Percentiles rank a stretch among this genome's conserved stretches.
These are phyloP conservation scores for Mormyrus hasselquistii DNA, from an alignment of 2,797 vertebrate species.

Conservation along the genomic window DNA sequence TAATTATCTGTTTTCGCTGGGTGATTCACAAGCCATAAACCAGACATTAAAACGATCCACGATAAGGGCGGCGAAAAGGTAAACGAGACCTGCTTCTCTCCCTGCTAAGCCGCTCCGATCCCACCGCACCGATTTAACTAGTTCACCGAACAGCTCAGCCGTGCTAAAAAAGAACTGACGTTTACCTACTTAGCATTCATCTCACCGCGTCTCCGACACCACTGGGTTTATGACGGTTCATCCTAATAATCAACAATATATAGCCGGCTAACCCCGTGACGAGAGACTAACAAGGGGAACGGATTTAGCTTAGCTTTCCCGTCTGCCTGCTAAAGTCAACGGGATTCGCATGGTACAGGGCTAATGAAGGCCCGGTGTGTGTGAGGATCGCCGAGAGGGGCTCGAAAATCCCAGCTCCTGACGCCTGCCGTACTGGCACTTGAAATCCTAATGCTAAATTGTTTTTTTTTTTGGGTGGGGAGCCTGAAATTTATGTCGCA, in stretches of 20 bases:
- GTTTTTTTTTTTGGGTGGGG: background rate
- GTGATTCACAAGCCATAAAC: slow-evolving; percentile 38
- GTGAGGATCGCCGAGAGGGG: background rate
- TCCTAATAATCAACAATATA: slow-evolving; percentile 64
- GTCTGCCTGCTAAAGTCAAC: slow-evolving; percentile 29
- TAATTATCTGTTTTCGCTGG: slow-evolving; percentile 32
- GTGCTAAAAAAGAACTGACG: slow-evolving; percentile 38
- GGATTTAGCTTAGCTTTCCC: slow-evolving; percentile 48
- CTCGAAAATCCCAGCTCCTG: background rate
- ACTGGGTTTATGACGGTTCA: slow-evolving; percentile 61
- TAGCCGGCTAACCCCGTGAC: slow-evolving; percentile 38
- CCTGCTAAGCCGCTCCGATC: slow-evolving; percentile 61
- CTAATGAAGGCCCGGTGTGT: background rate
- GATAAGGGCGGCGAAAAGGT: slow-evolving; percentile 40
- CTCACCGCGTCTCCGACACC: slow-evolving; percentile 52
- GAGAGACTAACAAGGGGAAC: slow-evolving; percentile 44
- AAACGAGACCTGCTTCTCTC: slow-evolving; percentile 53
- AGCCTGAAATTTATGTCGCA: background rate
- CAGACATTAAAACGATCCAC: slow-evolving; percentile 32
- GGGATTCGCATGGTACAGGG: background rate
- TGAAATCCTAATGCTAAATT: background rate
- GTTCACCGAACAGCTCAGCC: slow-evolving; percentile 49
- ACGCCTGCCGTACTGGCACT: background rate
- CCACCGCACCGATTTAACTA: slow-evolving; percentile 60
- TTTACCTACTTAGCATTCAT: slow-evolving; percentile 56